Conservation (phyloP, 1,140 invertebrate genomes). For the Rhynchophorus ferrugineus region DNA sequence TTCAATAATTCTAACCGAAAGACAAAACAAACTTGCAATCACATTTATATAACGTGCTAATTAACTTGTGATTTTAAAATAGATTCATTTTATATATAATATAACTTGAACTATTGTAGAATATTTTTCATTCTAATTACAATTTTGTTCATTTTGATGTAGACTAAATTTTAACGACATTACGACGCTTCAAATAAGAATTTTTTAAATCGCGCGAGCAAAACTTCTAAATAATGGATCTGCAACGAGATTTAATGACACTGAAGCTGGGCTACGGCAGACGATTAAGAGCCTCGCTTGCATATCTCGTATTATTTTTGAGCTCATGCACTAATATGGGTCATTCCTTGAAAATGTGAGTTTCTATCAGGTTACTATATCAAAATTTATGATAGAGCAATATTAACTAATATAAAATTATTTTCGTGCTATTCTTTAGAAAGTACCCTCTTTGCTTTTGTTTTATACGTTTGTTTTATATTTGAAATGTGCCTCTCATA, state of each 20-base stretch:
- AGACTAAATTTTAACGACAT: not conserved
- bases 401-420: too few species aligned
- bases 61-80: not conserved
- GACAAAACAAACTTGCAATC: too few species aligned
- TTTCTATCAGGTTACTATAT: too few species aligned
- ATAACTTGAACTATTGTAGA: not conserved
- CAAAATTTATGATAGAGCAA: too few species aligned
- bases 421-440: too few species aligned
- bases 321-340: not conserved
- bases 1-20: not conserved
- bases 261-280: not conserved
- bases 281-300: not conserved
- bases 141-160: not conserved
- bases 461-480: too few species aligned
- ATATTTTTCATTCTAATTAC: too few species aligned
- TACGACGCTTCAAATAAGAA: not conserved
- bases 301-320: not conserved
- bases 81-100: not conserved
- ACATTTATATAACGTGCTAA: too few species aligned
- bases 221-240: not conserved
- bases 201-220: not conserved
- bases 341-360: not conserved
- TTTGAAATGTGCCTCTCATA: too few species aligned
- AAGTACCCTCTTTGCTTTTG: too few species aligned
- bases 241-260: not conserved